These are phyloP conservation scores for Petrosia ficiformis DNA, from an alignment of 37 sponge, comb jelly and placozoan species.

Conservation along the genomic window DNA sequence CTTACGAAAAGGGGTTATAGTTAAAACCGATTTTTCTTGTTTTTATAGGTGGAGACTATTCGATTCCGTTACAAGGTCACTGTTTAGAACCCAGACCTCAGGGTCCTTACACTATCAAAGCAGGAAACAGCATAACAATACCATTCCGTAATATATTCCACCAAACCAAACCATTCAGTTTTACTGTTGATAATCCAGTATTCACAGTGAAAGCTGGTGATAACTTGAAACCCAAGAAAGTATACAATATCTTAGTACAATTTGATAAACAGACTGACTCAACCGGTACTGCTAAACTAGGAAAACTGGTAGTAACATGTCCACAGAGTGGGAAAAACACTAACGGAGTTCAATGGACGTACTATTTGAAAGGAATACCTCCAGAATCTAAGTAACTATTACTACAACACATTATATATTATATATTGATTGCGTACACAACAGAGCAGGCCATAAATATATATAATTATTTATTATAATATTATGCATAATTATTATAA, in stretches of 20 bases:
- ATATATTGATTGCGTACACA: no score
- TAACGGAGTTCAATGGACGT: constrained; percentile 75
- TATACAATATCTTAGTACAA: constrained; percentile 75
- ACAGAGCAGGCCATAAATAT: no score
- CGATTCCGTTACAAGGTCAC: constrained; percentile 89
- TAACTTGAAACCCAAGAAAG: constrained; percentile 80
- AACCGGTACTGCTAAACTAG: constrained; percentile 56
- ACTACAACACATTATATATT: no score
- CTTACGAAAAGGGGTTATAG: no score
- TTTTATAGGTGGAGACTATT: constrained; percentile 86
- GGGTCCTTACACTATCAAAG: constrained; percentile 89
- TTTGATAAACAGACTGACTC: constrained; percentile 81
- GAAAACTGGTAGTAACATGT: constrained; percentile 79
- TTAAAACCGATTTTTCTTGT: no score
- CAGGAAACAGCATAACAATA: constrained; percentile 78
- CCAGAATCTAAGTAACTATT: no score
- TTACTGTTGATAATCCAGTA: constrained; percentile 83
- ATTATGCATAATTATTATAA: no score
- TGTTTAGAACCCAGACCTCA: constrained; percentile 93
- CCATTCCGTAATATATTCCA: constrained; percentile 94
- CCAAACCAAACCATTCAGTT: constrained; percentile 70
- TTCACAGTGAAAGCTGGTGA: constrained; percentile 84
- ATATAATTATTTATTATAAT: no score
- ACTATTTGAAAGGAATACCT: constrained; percentile 85
- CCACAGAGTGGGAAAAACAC: constrained; percentile 23